Evolutionary conservation across 1,140 invertebrate genomes (phyloP).

Genomic region (Campodea augens): DNA sequence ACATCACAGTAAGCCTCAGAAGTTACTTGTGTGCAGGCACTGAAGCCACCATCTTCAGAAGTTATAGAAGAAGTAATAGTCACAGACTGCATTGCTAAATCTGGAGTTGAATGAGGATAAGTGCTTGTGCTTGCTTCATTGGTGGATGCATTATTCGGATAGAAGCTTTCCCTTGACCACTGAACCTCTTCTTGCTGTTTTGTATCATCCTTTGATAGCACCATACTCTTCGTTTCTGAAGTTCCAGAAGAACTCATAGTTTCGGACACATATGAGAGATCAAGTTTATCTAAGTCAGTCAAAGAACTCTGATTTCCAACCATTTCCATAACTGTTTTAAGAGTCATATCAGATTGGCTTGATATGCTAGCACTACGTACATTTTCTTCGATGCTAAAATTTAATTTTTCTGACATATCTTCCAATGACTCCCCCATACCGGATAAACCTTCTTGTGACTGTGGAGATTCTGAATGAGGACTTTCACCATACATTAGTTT

Average conservation of each 20-base stretch:
- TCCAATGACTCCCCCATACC: not conserved
- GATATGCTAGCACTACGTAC: conserved; percentile 32
- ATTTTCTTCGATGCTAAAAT: conserved; percentile 33
- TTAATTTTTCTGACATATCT: conserved; percentile 24
- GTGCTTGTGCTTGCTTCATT: conserved; percentile 21
- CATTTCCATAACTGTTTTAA: conserved; percentile 32
- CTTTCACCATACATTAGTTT: conserved; percentile 21
- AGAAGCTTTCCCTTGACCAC: too few relatives aligned
- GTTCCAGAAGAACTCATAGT: conserved; percentile 25
- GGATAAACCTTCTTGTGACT: not conserved
- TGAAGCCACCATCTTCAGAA: conserved; percentile 23
- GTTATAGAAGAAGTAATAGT: conserved; percentile 30
- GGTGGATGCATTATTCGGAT: not conserved
- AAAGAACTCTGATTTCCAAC: conserved; percentile 14
- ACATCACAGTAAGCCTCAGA: conserved; percentile 23
- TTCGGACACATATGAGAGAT: conserved; percentile 29
- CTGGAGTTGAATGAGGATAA: conserved; percentile 10
- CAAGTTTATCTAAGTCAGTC: conserved; percentile 25
- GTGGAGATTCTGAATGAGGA: conserved; percentile 13
- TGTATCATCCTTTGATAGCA: conserved; percentile 3
- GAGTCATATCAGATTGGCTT: conserved; percentile 28
- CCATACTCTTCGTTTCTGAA: conserved; percentile 18
- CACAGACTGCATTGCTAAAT: conserved; percentile 25
- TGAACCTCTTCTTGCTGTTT: too few relatives aligned
- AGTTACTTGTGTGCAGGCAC: conserved; percentile 32